Evolutionary conservation across 1,140 invertebrate species (phyloP).

Genomic region (Acromyrmex echinatior): DNA sequence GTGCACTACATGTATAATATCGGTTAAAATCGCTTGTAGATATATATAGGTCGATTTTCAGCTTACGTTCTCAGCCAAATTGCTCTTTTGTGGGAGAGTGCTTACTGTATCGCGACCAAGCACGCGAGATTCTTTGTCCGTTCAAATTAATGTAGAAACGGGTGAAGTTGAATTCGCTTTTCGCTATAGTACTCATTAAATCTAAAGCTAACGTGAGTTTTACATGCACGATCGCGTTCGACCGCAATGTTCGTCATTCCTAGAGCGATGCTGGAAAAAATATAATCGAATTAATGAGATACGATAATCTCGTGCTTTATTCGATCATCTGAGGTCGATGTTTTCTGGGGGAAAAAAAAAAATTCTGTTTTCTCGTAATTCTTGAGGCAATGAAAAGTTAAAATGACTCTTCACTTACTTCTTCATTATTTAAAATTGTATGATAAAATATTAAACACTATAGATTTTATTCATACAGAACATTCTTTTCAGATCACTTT

Average conservation of each 20-base stretch:
- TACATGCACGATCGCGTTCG: slow-evolving; percentile 38
- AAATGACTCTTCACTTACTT: background rate
- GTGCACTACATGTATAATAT: background rate
- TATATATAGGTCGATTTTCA: slow-evolving; percentile 16
- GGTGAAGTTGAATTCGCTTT: slow-evolving; percentile 15
- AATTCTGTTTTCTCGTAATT: background rate
- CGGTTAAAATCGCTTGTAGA: background rate
- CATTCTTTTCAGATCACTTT: background rate
- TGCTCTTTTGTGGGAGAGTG: slow-evolving; percentile 42
- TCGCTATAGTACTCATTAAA: slow-evolving; percentile 31
- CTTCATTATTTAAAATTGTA: background rate
- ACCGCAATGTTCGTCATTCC: slow-evolving; percentile 20
- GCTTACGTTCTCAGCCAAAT: slow-evolving; percentile 42
- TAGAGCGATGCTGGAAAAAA: background rate
- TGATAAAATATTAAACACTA: background rate
- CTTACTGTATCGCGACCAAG: slow-evolving; percentile 20
- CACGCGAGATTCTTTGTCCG: slow-evolving; percentile 42
- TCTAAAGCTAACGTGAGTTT: slow-evolving; percentile 39
- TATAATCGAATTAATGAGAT: slow-evolving; percentile 37
- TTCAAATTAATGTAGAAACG: slow-evolving; percentile 28
- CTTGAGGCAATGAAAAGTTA: background rate
- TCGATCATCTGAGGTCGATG: background rate
- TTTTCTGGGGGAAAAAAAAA: background rate
- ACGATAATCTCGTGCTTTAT: slow-evolving; percentile 16
- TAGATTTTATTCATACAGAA: background rate